Base-by-base conservation (phyloP, 2,797 vertebrate genomes). In the Hippoglossus hippoglossus region DNA sequence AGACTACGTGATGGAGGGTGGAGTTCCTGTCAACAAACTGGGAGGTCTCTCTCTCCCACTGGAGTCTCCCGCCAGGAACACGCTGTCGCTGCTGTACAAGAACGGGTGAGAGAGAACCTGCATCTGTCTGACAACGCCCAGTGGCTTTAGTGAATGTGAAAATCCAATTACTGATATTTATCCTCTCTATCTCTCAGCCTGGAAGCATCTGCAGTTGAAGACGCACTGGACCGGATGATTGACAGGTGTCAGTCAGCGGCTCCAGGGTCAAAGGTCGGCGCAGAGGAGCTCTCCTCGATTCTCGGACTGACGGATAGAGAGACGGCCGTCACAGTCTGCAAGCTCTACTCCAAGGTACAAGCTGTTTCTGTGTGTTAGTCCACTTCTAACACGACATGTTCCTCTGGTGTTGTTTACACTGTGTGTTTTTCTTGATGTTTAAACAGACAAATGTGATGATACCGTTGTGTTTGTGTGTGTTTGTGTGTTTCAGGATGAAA, bases 1-100 rank as follows among this genome's bases (percentile, higher is more conserved):
- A 0, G 94, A 96, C 15, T 95, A 95, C 16, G 94, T 96, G 86
- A 94, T 97, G 92, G 94, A 96, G 59, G 96, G 94, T 0, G 82
- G 91, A 9, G 79, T 96, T 56, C 96, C 96, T 0, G 95, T 96
- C 50, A 87, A 87, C 2, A 95, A 95, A 60, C 81, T 96, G 1
- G 95, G 95, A 0, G 89, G 89, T 2, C 90, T 98, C 34, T 96
- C 95, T 9, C 92, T 97, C 10, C 95, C 96, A 0, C 41, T 97
- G 72, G 94, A 95, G 22, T 93, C 95, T 0, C 95, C 93, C 2
- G 94, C 96, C 61, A 93, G 91, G 86, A 91, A 93, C 51, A 86
- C 95, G 0, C 89, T 96, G 22, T 89, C 54, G 1, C 85, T 95
- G 63, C 90, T 98, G 36, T 85, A 67, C 31, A 85, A 73, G 54